Evolutionary conservation across 1,140 invertebrate species (phyloP).

Genomic region (Drosophila erecta): DNA sequence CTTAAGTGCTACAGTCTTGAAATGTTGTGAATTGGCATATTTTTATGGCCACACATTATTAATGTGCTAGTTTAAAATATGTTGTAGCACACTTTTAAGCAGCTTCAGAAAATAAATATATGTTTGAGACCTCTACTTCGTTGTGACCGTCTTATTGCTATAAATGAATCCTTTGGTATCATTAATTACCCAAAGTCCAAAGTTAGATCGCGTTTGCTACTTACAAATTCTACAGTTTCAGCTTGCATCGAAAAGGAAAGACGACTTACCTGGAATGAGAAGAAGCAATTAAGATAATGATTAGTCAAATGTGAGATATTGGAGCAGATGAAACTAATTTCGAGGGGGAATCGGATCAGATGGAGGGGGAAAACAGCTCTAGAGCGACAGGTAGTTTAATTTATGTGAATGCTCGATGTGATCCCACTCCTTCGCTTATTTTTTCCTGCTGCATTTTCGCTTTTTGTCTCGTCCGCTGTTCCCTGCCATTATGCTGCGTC

Average conservation of each 20-base stretch:
- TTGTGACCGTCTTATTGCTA: no score
- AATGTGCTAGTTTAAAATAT: no score
- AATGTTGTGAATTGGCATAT: neutral
- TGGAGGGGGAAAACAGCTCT: conserved; percentile 23
- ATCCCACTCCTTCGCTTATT: conserved; percentile 26
- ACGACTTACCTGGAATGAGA: conserved; percentile 72
- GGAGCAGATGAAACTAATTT: conserved; percentile 68
- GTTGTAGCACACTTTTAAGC: no score
- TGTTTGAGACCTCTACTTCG: no score
- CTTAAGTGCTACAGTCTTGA: neutral
- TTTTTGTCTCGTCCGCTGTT: conserved; percentile 58
- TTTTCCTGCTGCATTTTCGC: conserved; percentile 40
- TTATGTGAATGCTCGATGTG: conserved; percentile 62
- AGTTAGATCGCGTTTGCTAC: neutral
- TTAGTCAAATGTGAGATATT: conserved; percentile 63
- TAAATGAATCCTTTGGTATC: no score
- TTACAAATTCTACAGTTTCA: conserved; percentile 15
- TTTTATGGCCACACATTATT: neutral
- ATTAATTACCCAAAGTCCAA: no score
- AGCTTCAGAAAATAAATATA: no score
- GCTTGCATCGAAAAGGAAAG: conserved; percentile 3
- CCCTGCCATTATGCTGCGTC: conserved; percentile 81
- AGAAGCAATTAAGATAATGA: conserved; percentile 53
- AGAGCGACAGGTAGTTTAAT: conserved; percentile 82
- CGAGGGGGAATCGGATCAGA: conserved; percentile 7